phyloP scores from a whole-genome alignment of 2,888 invertebrate species.

The Margaritifera margaritifera region DNA sequence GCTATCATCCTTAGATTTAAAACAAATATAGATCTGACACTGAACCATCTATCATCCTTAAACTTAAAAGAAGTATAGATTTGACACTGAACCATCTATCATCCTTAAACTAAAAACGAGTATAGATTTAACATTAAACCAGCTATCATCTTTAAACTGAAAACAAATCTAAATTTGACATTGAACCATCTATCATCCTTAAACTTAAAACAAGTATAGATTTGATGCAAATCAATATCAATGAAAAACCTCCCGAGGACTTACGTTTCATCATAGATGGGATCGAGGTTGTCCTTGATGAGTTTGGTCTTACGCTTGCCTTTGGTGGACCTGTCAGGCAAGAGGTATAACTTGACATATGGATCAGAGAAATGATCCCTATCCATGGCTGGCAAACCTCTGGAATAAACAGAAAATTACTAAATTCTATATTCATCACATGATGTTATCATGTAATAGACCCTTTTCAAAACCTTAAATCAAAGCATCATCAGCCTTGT shows the following conservation, averaged over 20 bases:
- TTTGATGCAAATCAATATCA: background rate
- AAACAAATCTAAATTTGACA: background rate
- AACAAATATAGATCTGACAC: too few species aligned
- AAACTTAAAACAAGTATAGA: background rate
- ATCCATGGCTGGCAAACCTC: conserved; percentile 64
- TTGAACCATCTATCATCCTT: background rate
- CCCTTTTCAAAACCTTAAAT: background rate
- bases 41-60: too few species aligned
- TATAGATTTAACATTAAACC: background rate
- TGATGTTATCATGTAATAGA: too few species aligned
- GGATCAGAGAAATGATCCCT: conserved; percentile 69
- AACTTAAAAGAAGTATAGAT: too few species aligned
- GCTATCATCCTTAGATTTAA: too few species aligned
- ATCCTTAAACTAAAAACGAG: background rate
- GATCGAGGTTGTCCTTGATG: conserved; percentile 92
- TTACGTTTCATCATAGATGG: conserved; percentile 87
- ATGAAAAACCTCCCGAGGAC: conserved; percentile 22
- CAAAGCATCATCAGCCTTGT: background rate
- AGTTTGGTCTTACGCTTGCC: conserved; percentile 70
- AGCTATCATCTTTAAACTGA: background rate
- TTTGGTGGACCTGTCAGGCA: conserved; percentile 63
- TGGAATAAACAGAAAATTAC: conserved; percentile 24
- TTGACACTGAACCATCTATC: too few species aligned
- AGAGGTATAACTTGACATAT: conserved; percentile 67
- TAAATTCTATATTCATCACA: background rate